Conservation (phyloP, 2,797 vertebrate species). For the Rhinichthys osculus region DNA sequence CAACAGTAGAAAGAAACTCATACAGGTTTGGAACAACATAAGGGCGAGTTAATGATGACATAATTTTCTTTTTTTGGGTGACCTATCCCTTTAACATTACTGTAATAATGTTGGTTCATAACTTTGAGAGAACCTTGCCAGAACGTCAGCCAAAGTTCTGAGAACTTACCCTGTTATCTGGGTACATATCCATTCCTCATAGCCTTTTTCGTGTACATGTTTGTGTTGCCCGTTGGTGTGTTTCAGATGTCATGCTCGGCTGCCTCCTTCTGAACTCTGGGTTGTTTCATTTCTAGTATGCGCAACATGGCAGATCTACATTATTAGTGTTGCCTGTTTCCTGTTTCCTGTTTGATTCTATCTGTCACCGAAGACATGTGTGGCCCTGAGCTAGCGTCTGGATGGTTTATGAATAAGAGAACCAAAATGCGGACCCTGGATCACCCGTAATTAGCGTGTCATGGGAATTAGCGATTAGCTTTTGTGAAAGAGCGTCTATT, state of each 20-base stretch:
- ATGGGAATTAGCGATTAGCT: constrained; percentile 30
- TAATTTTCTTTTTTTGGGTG: too few species aligned
- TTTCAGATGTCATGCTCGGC: constrained; percentile 31
- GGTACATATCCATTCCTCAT: not conserved
- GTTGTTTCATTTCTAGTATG: constrained; percentile 37
- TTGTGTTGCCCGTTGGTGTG: constrained; percentile 16
- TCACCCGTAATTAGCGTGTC: constrained; percentile 13
- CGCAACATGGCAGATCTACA: constrained; percentile 22
- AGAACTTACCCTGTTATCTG: not conserved
- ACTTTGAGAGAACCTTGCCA: not conserved
- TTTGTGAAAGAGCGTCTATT: constrained; percentile 26
- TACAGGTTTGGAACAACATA: too few species aligned
- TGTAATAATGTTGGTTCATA: not conserved
- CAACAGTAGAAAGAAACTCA: too few species aligned
- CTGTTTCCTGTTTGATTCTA: constrained; percentile 47
- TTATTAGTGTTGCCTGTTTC: constrained; percentile 49
- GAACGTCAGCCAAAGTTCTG: not conserved
- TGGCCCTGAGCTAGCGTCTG: constrained; percentile 25
- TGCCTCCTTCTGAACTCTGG: constrained; percentile 13
- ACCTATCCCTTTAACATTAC: too few species aligned
- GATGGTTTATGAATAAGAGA: constrained; percentile 13
- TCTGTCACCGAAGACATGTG: constrained; percentile 33
- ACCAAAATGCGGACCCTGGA: constrained; percentile 15
- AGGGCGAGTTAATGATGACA: too few species aligned
- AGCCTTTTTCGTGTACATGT: constrained; percentile 8